Evolutionary conservation across 2,113 vertebrate genomes (phyloP).

Genomic region (Cottus gobio): DNA sequence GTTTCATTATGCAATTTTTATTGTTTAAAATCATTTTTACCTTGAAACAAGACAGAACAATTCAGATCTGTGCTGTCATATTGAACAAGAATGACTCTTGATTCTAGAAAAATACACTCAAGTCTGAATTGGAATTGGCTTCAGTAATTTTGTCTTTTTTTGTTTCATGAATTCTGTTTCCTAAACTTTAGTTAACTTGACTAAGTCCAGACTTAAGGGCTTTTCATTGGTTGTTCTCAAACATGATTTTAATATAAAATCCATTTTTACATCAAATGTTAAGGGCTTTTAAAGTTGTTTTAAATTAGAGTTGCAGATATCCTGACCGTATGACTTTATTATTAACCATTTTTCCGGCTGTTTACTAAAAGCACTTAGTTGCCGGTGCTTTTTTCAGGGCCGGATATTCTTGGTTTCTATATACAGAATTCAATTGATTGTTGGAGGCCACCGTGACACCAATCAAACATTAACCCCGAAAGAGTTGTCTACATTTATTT

Average conservation of each 20-base stretch:
- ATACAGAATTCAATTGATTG: slow-evolving; percentile 8
- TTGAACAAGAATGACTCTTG: not conserved
- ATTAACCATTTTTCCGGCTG: not conserved
- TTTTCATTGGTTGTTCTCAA: not conserved
- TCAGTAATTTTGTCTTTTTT: not conserved
- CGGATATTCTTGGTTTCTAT: slow-evolving; percentile 36
- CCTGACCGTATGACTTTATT: not conserved
- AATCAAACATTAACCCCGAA: slow-evolving; percentile 13
- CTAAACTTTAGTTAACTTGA: not conserved
- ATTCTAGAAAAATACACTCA: not conserved
- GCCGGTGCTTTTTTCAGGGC: not conserved
- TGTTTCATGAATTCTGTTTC: not conserved
- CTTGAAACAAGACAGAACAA: not conserved
- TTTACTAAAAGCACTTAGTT: not conserved
- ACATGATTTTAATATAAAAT: not conserved
- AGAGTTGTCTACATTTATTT: slow-evolving; percentile 1
- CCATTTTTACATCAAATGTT: not conserved
- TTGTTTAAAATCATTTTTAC: not conserved
- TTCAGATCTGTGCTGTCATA: not conserved
- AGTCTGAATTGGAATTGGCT: not conserved
- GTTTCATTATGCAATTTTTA: not conserved
- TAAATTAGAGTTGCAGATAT: too few species aligned
- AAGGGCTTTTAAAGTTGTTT: not conserved
- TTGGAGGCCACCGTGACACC: not conserved
- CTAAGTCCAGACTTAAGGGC: not conserved